Conservation (phyloP, 2,888 invertebrate species). For the Acleris emargana region DNA sequence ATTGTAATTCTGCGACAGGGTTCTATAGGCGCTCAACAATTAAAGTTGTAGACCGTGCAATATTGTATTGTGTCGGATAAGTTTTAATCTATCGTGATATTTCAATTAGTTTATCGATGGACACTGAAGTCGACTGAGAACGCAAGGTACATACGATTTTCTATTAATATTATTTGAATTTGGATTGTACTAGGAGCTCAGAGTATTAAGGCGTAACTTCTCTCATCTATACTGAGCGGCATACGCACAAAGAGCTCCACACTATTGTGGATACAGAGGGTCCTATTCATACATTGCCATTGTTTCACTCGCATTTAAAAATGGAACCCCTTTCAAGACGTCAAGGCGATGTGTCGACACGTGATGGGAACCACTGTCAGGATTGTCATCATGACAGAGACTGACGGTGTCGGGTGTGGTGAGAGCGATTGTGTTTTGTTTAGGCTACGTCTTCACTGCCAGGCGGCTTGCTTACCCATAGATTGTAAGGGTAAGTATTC, state of each 20-base stretch:
- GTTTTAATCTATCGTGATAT: too few species aligned
- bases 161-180: too few species aligned
- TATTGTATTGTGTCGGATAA: too few species aligned
- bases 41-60: too few species aligned
- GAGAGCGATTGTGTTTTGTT: constrained; percentile 26
- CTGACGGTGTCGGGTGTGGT: constrained; percentile 15
- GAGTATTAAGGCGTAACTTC: constrained; percentile 33
- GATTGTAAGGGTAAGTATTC: too few species aligned
- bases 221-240: constrained; percentile 21
- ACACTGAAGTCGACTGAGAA: too few species aligned
- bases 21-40: too few species aligned
- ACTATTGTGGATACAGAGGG: constrained; percentile 68
- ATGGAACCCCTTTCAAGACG: constrained; percentile 63
- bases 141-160: too few species aligned
- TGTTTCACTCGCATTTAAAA: constrained; percentile 67
- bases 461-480: too few species aligned
- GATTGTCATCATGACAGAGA: constrained; percentile 55
- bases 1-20: too few species aligned
- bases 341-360: constrained; percentile 34
- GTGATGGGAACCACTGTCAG: constrained; percentile 55
- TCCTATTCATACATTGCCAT: constrained; percentile 69
- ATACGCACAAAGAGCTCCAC: constrained; percentile 48
- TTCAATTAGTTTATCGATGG: too few species aligned
- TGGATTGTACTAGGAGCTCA: background rate
- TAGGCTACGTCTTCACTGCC: background rate